These are phyloP conservation scores for Leptodactylus fallax DNA, from an alignment of 2,797 vertebrate genomes.

Conservation along the genomic window DNA sequence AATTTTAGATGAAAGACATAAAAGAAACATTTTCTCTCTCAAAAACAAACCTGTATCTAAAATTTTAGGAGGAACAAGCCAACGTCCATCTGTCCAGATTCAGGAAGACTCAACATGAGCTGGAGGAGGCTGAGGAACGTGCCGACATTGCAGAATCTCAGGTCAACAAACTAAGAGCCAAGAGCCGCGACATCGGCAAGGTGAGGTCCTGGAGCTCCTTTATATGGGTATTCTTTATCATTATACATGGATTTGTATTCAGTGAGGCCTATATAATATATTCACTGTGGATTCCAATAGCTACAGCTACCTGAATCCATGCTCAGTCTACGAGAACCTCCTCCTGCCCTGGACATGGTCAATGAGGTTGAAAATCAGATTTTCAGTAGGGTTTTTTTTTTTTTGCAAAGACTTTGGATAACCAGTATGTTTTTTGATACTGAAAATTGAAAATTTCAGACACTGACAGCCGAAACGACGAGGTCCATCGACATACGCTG, in stretches of 20 bases:
- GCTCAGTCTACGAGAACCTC: no score
- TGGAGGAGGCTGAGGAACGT: conserved; percentile 90
- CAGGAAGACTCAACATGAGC: conserved; percentile 89
- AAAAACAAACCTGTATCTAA: neutral
- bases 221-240: neutral
- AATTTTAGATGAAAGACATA: neutral
- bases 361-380: no score
- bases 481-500: neutral
- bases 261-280: no score
- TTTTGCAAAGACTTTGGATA: no score
- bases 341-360: no score
- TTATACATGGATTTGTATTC: neutral
- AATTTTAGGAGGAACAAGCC: conserved; percentile 83
- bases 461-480: neutral
- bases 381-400: no score
- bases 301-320: no score
- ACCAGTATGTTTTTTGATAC: no score
- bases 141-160: conserved; percentile 91
- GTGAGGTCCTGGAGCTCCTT: conserved; percentile 1
- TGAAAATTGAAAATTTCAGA: neutral
- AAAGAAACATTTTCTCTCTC: neutral
- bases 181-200: conserved; percentile 80
- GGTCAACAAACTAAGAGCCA: conserved; percentile 88
- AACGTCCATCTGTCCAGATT: conserved; percentile 84
- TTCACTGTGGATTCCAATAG: no score